Evolutionary conservation across 92 coral and sea anemone species (phyloP).

Genomic region (Epizoanthus stellaris): DNA sequence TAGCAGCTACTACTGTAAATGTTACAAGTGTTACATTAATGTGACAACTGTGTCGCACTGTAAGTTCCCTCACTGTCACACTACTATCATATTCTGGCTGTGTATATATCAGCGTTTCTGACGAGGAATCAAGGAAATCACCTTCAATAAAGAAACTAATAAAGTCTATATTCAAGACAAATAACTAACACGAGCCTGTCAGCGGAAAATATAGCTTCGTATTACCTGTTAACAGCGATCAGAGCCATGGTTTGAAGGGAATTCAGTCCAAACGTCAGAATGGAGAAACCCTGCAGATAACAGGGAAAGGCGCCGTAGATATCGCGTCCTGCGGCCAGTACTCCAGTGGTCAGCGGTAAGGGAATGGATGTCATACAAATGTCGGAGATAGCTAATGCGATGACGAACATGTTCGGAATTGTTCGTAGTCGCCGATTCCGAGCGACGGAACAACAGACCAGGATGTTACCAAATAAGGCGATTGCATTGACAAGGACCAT

Average conservation of each 20-base stretch:
- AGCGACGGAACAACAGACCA: conserved; percentile 31
- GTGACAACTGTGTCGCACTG: too few species aligned
- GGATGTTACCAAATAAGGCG: conserved; percentile 39
- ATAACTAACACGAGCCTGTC: too few species aligned
- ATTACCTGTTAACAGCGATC: conserved; percentile 31
- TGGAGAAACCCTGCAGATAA: conserved; percentile 25
- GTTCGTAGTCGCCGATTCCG: conserved; percentile 39
- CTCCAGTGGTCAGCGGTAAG: conserved; percentile 40
- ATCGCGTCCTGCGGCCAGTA: conserved; percentile 31
- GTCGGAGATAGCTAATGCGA: conserved; percentile 37
- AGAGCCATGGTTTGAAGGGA: conserved; percentile 45
- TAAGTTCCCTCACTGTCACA: too few species aligned
- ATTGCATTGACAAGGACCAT: conserved; percentile 18
- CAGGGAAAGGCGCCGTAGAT: conserved; percentile 29
- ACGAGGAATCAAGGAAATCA: too few species aligned
- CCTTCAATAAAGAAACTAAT: too few species aligned
- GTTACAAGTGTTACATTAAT: too few species aligned
- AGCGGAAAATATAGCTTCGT: too few species aligned
- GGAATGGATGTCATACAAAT: conserved; percentile 37
- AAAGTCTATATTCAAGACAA: too few species aligned
- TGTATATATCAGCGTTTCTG: too few species aligned
- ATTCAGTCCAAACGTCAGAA: conserved; percentile 34
- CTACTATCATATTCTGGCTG: too few species aligned
- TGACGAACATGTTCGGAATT: conserved; percentile 37
- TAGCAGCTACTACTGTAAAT: too few species aligned